A percentile compares a stretch with the other conserved stretches of the same genome.
Conservation (phyloP, 2,888 invertebrate genomes). For the Agonopterix arenella region DNA sequence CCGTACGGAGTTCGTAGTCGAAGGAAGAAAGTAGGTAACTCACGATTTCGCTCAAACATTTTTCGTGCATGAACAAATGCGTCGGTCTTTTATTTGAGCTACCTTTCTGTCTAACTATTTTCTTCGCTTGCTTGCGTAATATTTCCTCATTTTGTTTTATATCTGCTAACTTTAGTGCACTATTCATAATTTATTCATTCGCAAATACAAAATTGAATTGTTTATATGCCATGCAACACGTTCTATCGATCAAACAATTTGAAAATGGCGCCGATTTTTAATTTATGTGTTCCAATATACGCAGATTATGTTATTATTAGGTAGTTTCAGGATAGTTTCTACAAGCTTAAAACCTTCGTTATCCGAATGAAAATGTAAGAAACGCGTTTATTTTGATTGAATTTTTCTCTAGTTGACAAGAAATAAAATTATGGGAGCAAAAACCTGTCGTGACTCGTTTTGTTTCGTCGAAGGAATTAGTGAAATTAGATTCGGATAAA, state of each 20-base stretch:
- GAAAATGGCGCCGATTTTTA: conserved; percentile 32
- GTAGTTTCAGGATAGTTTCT: too few relatives aligned
- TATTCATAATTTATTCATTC: conserved; percentile 20
- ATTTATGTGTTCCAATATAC: neutral
- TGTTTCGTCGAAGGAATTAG: too few relatives aligned
- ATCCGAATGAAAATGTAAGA: too few relatives aligned
- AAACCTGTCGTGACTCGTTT: too few relatives aligned
- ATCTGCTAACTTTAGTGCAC: conserved; percentile 21
- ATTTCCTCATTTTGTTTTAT: conserved; percentile 42
- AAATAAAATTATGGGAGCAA: too few relatives aligned
- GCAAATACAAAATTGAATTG: conserved; percentile 2
- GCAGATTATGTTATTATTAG: neutral
- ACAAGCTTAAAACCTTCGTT: too few relatives aligned
- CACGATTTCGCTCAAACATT: conserved; percentile 75
- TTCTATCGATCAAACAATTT: conserved; percentile 36
- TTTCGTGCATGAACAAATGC: conserved; percentile 78
- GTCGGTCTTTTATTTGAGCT: conserved; percentile 46
- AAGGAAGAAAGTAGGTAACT: conserved; percentile 26
- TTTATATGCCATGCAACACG: neutral
- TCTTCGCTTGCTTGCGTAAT: conserved; percentile 55
- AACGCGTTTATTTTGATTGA: too few relatives aligned
- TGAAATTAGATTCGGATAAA: too few relatives aligned
- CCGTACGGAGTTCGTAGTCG: too few relatives aligned
- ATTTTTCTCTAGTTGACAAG: too few relatives aligned
- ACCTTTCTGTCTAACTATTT: conserved; percentile 42